Conservation (phyloP, 2,797 vertebrate species). For the Trichosurus vulpecula region DNA sequence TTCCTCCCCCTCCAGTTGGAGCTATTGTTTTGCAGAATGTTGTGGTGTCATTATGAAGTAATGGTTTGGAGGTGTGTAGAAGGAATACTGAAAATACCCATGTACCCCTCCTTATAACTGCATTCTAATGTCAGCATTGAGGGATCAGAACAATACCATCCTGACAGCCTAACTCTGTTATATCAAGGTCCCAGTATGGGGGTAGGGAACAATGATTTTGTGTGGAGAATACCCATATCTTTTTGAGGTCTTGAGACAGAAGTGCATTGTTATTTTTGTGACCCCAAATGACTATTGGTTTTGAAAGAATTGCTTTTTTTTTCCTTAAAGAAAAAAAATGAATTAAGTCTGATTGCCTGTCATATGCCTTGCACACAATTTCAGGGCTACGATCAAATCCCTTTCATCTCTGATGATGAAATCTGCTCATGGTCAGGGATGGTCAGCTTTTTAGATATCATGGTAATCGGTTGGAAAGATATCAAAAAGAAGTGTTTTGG, state of each 20-base stretch:
- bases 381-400: neutral
- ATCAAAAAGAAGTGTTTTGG: accelerated
- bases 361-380: neutral
- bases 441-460: neutral
- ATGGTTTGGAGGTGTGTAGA: neutral
- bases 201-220: neutral
- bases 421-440: neutral
- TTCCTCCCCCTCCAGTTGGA: neutral
- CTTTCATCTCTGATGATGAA: neutral
- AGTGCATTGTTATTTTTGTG: neutral
- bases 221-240: neutral
- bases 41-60: neutral
- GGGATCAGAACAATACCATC: neutral
- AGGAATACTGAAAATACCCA: neutral
- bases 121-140: neutral
- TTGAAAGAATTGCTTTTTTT: slow-evolving; percentile 42
- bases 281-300: neutral
- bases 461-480: accelerated
- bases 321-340: slow-evolving; percentile 29
- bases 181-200: neutral
- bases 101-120: neutral
- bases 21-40: neutral
- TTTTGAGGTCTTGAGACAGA: neutral
- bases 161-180: neutral
- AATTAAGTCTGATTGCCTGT: slow-evolving; percentile 35